Evolutionary conservation across 2,797 vertebrate genomes (phyloP), one percentile per base, ranked within the genome.

Genomic region (Adrianichthys oophorus): DNA sequence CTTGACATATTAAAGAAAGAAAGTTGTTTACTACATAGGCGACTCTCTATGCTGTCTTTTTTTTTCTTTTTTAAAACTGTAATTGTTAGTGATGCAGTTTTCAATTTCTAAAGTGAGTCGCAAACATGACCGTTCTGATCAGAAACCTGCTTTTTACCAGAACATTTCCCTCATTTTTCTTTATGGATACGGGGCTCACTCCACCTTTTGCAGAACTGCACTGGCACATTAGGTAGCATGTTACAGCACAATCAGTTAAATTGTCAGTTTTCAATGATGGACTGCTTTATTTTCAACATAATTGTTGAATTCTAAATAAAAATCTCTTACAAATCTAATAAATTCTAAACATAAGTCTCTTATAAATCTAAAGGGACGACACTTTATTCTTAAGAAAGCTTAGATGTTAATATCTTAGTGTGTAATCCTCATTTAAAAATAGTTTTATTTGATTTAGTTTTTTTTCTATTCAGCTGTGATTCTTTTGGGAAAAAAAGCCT

Each of bases 61-160:
- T 71, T 74, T 60, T 80, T 58, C 51, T 60, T 62, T 44, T 58
- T 32, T 37, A 37, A 37, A 13, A 49, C 26, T 67, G 55, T 59
- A 56, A 58, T 70, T 16, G 40, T 78, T 63, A 60, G 63, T 66
- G 52, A 55, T 66, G 59, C 65, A 56, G 52, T 65, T 79, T 76
- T 68, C 57, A 74, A 77, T 81, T 82, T 78, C 59, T 78, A 74
- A 71, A 74, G 57, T 51, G 56, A 61, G 71, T 83, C 71, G 54
- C 59, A 80, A 82, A 74, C 50, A 80, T 82, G 85, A 84, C 76
- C 85, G 65, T 76, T 83, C 48, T 85, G 76, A 84, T 79, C 58
- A 72, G 54, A 85, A 84, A 59, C 19, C 4, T 53, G 21, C 46
- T 41, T 56, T 47, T 17, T 32, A 24, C 4, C 2, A 18, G 2